Evolutionary conservation across 2,113 vertebrate genomes (phyloP), one percentile per base, ranked within the genome.

Genomic region (Odobenus rosmarus): DNA sequence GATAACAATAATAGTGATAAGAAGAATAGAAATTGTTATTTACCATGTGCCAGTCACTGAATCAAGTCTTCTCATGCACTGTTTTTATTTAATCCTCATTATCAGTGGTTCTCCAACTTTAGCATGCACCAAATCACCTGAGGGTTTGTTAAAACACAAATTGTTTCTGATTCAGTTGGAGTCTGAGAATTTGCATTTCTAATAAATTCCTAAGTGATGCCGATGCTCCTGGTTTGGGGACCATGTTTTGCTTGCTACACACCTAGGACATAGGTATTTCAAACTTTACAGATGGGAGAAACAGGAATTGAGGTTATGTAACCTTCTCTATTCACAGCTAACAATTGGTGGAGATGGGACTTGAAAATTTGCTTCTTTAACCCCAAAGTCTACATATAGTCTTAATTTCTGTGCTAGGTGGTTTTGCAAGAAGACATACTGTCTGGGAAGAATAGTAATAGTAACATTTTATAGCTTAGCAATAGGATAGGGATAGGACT

Each of bases 311-410:
- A 87, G 21, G 36, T 85, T 81, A 69, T 61, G 5, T 88, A 84
- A 81, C 31, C 39, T 69, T 23, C 10, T 57, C 36, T 81, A 91
- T 62, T 93, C 89, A 88, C 9, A 79, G 69, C 28, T 85, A 71
- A 26, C 33, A 74, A 72, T 4, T 77, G 26, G 49, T 21, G 71
- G 23, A 84, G 71, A 0, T 93, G 36, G 57, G 31, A 74, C 74
- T 85, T 86, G 62, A 81, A 90, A 84, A 39, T 31, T 76, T 88
- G 79, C n/a, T 82, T 82, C 23, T 88, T 91, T 88, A 69, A 94
- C 90, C 88, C 87, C 10, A 39, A 82, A 88, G n/a, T 86, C 36
- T 72, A 3, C 14, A 72, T 59, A 12, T 23, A 90, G 55, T 84
- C 69, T 79, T 90, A 80, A 53, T 92, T 96, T 86, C 64, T 64